These are phyloP conservation scores for Phasia obesa DNA, from an alignment of 2,888 invertebrate genomes.

Conservation along the genomic window DNA sequence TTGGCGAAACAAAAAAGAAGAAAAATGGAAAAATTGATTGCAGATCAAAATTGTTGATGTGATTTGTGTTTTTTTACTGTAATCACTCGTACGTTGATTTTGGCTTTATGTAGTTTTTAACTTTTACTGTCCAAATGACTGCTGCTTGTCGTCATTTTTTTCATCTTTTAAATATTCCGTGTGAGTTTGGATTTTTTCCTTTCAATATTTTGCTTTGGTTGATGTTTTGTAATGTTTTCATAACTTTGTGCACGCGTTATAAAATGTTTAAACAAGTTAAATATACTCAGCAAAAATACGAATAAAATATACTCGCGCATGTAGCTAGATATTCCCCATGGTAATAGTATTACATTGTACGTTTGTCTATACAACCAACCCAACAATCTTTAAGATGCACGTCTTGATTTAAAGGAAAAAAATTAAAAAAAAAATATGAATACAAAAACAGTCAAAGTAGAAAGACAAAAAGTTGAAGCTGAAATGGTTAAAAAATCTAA, in stretches of 20 bases:
- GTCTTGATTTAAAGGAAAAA: constrained; percentile 65
- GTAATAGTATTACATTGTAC: constrained; percentile 67
- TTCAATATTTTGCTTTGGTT: constrained; percentile 66
- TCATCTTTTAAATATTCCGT: constrained; percentile 55
- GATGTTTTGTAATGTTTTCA: constrained; percentile 70
- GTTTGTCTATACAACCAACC: constrained; percentile 56
- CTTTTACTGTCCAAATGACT: constrained; percentile 69
- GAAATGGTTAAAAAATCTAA: constrained; percentile 47
- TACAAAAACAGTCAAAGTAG: constrained; percentile 41
- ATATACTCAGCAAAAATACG: constrained; percentile 30
- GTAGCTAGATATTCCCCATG: constrained; percentile 70
- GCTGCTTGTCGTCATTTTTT: constrained; percentile 66
- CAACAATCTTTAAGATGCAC: constrained; percentile 70
- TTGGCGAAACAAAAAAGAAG: background rate
- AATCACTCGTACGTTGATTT: constrained; percentile 18
- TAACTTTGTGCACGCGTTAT: constrained; percentile 73
- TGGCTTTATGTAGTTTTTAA: constrained; percentile 45
- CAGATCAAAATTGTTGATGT: constrained; percentile 68
- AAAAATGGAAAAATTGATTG: constrained; percentile 46
- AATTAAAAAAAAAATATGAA: constrained; percentile 35
- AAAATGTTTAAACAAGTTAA: constrained; percentile 68
- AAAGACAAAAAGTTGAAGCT: constrained; percentile 23
- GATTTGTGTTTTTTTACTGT: constrained; percentile 39
- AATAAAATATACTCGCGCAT: constrained; percentile 18
- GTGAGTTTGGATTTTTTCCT: constrained; percentile 54